Conservation (phyloP, 2,888 invertebrate species). For the Brassicogethes aeneus region DNA sequence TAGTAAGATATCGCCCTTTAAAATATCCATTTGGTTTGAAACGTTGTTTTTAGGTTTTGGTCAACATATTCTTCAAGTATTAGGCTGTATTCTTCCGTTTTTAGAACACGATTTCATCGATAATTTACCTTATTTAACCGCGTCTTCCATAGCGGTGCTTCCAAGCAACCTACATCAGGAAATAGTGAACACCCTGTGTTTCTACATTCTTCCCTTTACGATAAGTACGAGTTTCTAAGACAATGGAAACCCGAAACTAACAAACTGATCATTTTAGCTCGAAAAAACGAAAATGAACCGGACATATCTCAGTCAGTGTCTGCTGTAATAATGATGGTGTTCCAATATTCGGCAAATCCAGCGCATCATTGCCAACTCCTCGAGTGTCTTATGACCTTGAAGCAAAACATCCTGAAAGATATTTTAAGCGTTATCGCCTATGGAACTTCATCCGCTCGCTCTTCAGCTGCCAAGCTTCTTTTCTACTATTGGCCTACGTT, state of each 20-base stretch:
- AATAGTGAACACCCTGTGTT: slow-evolving; percentile 89
- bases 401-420: slow-evolving; percentile 84
- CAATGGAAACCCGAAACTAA: no score
- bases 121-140: slow-evolving; percentile 88
- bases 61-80: slow-evolving; percentile 84
- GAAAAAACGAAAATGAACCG: slow-evolving; percentile 57
- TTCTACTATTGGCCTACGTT: slow-evolving; percentile 99
- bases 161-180: slow-evolving; percentile 88
- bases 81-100: slow-evolving; percentile 92
- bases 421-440: slow-evolving; percentile 93
- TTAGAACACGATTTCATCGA: slow-evolving; percentile 94
- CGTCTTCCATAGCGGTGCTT: slow-evolving; percentile 87
- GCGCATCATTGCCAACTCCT: slow-evolving; percentile 94
- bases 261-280: slow-evolving; percentile 26
- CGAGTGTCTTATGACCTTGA: slow-evolving; percentile 92
- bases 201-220: slow-evolving; percentile 92
- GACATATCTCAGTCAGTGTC: slow-evolving; percentile 81
- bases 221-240: slow-evolving; percentile 77
- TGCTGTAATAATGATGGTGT: slow-evolving; percentile 94
- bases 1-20: slow-evolving; percentile 52
- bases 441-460: slow-evolving; percentile 86
- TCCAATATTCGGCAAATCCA: slow-evolving; percentile 91
- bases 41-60: slow-evolving; percentile 67
- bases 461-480: slow-evolving; percentile 92
- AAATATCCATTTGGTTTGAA: no score